These are phyloP conservation scores for Pangasius sanitwongsei DNA, from an alignment of 2,797 vertebrate genomes.

Conservation along the genomic window DNA sequence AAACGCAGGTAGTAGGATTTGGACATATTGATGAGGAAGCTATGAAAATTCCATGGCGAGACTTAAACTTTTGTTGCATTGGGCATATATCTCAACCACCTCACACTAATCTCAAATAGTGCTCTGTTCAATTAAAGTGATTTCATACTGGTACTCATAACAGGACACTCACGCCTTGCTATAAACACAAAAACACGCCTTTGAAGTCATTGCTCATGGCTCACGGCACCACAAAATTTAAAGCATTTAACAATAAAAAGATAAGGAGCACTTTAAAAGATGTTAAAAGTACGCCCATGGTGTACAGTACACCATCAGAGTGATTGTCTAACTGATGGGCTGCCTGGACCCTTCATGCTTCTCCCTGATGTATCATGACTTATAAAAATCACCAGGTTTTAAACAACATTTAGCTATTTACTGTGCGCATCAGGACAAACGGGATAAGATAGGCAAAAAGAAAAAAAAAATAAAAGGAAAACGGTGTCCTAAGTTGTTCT, in stretches of 20 bases:
- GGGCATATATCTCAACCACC: constrained; percentile 56
- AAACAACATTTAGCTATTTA: constrained; percentile 72
- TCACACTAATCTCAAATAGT: constrained; percentile 54
- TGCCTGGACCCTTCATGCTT: constrained; percentile 57
- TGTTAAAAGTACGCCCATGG: constrained; percentile 64
- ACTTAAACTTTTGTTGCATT: constrained; percentile 58
- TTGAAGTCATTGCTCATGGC: constrained; percentile 45
- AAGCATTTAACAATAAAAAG: constrained; percentile 66
- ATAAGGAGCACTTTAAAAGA: constrained; percentile 71
- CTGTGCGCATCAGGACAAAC: constrained; percentile 72
- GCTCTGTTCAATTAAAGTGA: constrained; percentile 57
- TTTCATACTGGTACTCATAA: constrained; percentile 57
- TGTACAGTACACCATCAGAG: constrained; percentile 62
- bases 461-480: constrained; percentile 57
- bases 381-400: constrained; percentile 73
- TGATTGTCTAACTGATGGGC: constrained; percentile 60
- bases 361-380: constrained; percentile 67
- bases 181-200: constrained; percentile 56
- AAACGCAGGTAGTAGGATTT: constrained; percentile 50
- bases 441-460: constrained; percentile 62
- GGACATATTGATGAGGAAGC: constrained; percentile 51
- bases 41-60: constrained; percentile 55
- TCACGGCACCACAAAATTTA: constrained; percentile 65
- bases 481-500: constrained; percentile 74
- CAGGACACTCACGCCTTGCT: constrained; percentile 45